Evolutionary conservation across 2,797 vertebrate genomes (phyloP), one percentile per base, ranked within the genome.

Genomic region (Fringilla coelebs): DNA sequence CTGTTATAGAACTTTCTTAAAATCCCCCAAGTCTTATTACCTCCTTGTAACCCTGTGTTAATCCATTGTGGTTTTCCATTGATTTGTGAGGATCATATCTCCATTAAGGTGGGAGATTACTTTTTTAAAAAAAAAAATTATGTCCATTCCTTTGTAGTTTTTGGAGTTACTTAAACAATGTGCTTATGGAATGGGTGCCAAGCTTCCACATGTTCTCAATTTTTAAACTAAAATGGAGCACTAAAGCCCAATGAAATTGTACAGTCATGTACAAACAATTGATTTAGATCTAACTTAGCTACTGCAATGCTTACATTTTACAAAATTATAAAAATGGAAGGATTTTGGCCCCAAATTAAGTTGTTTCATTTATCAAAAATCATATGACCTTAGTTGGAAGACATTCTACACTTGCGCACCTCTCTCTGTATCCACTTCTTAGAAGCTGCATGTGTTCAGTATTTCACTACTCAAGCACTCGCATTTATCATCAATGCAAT

Each of bases 21-120:
- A 67, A 60, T 6, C 0, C 0, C 5, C 4, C 34, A 32, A 43
- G 25, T 61, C 46, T 60, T 61, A 54, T 17, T 85, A 13, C 25
- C 1, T 70, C 22, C 17, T 75, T 63, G 24, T 55, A 70, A 66
- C 62, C 5, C 22, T 72, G 7, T 46, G 34, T 81, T 76, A 34
- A 29, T 52, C 51, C 1, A 21, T 17, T 40, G 26, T 71, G 21
- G 4, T 66, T 95, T 83, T 63, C 60, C 36, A 2, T 13, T 74
- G 45, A 29, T 38, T 55, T 52, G 22, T 6, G 18, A 48, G 41
- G 18, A 38, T 57, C 57, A 5, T 71, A 31, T 38, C 16, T 63
- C 19, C 14, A 20, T 31, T 68, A 80, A 72, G 32, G 11, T 0
- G 3, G 16, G 67, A 79, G 41, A 36, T 67, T 4, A 8, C 7